These are phyloP conservation scores for Lasioglossum albipes DNA, from an alignment of 1,140 invertebrate genomes.

Conservation along the genomic window DNA sequence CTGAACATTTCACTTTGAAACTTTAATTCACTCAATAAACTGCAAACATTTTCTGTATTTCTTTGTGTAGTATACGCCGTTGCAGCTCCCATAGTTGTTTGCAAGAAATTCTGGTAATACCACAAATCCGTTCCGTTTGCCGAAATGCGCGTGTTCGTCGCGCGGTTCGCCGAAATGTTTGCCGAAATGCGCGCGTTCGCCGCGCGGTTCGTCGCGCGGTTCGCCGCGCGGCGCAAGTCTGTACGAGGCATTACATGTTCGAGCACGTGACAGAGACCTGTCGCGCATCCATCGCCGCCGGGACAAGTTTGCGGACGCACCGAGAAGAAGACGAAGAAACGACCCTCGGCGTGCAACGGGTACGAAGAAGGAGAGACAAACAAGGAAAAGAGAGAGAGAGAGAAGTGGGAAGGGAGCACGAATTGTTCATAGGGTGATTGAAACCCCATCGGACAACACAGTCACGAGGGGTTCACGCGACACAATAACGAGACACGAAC, in stretches of 20 bases:
- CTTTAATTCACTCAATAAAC: too few species aligned
- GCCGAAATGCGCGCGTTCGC: too few species aligned
- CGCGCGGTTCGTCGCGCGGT: too few species aligned
- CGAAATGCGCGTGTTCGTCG: too few species aligned
- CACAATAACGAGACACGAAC: constrained; percentile 29
- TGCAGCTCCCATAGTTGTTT: too few species aligned
- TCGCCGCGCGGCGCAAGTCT: too few species aligned
- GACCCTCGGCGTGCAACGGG: constrained; percentile 22
- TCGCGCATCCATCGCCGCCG: constrained; percentile 42
- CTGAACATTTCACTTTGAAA: too few species aligned
- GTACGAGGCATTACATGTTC: constrained; percentile 26
- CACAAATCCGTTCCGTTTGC: too few species aligned
- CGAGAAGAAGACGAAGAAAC: constrained; percentile 47
- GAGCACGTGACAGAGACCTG: constrained; percentile 36
- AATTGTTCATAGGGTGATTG: constrained; percentile 34
- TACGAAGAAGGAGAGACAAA: not conserved
- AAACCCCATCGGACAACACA: constrained; percentile 40
- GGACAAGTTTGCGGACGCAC: not conserved
- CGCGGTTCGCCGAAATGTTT: too few species aligned
- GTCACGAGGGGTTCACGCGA: constrained; percentile 30
- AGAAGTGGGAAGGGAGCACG: not conserved
- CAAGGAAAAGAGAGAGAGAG: not conserved
- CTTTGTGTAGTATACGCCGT: too few species aligned
- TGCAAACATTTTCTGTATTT: too few species aligned
- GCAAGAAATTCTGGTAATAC: too few species aligned